Base-by-base conservation (phyloP, 2,888 invertebrate genomes). In the Drosophila seclusa region DNA sequence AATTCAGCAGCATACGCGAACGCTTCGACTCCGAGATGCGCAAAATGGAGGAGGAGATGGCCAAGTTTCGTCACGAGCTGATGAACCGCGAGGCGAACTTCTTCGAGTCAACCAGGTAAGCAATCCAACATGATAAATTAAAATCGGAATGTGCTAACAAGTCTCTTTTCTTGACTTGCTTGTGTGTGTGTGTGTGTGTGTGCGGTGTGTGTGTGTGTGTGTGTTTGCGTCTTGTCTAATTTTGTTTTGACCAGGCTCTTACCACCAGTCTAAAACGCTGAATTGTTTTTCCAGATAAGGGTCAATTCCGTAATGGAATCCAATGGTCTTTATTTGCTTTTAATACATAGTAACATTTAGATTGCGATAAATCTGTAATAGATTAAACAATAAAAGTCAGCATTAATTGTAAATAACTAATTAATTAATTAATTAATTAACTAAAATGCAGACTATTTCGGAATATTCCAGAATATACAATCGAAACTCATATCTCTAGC, bases 21-120 rank as follows among this genome's bases (percentile, higher is more conserved):
- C 95, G 98, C 87, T 98, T 98, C 94, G 98, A 99, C 94, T 96
- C 97, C 80, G 99, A 99, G 95, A 99, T 99, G 99, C 95, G 97
- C 91, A 98, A 98, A 94, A 99, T 99, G 97, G 99, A 99, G 94
- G 98, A 98, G 91, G 99, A 99, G 94, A 99, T 99, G 99, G 96
- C 96, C 93, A 96, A 97, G 94, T 98, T 98, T 94, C 95, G 98
- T 90, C 97, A 97, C 83, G 98, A 98, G 93, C 94, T 98, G 80
- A 97, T 98, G 96, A 98, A 97, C 94, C 96, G 97, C 92, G 98
- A 98, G 94, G 96, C 97, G 92, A 97, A 97, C 92, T 97, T 97
- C 94, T 98, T 98, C 94, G 97, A 97, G 94, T 96, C 96, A 93
- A 96, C 97, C 90, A 97, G 97, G 97, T 97, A 73, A 72, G 67